Conservation (phyloP, 2,797 vertebrate species). For the Amblyraja radiata region DNA sequence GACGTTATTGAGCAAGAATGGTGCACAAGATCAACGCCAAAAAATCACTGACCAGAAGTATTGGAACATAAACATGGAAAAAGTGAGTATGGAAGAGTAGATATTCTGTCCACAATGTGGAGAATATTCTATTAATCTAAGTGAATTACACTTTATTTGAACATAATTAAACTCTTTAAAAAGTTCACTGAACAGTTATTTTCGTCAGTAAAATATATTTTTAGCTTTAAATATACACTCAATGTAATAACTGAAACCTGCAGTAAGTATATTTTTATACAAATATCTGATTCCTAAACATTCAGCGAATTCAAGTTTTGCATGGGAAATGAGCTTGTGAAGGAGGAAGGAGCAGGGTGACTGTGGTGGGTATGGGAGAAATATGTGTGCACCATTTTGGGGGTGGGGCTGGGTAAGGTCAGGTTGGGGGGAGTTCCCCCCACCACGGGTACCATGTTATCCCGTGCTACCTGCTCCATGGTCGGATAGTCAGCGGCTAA, state of each 20-base stretch:
- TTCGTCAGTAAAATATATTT: background rate
- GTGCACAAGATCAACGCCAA: background rate
- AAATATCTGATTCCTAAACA: background rate
- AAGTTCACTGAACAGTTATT: background rate
- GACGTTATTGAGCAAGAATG: background rate
- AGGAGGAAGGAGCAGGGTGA: too few relatives aligned
- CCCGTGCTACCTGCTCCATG: too few relatives aligned
- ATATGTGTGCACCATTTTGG: too few relatives aligned
- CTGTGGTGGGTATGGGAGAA: too few relatives aligned
- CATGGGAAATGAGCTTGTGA: too few relatives aligned
- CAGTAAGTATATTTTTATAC: too few relatives aligned
- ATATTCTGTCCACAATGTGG: background rate
- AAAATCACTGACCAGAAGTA: background rate
- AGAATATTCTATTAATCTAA: too few relatives aligned
- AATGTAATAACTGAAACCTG: background rate
- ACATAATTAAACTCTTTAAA: background rate
- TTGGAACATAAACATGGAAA: conserved; percentile 9
- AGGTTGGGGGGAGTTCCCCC: too few relatives aligned
- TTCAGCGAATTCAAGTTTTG: background rate
- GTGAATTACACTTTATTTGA: background rate
- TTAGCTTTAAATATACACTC: background rate
- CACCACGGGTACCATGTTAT: too few relatives aligned
- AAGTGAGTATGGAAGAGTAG: background rate
- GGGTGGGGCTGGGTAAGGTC: too few relatives aligned
- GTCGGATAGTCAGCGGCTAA: too few relatives aligned